Base-by-base conservation (phyloP, 1,140 invertebrate genomes). In the Bradynema listronoti region DNA sequence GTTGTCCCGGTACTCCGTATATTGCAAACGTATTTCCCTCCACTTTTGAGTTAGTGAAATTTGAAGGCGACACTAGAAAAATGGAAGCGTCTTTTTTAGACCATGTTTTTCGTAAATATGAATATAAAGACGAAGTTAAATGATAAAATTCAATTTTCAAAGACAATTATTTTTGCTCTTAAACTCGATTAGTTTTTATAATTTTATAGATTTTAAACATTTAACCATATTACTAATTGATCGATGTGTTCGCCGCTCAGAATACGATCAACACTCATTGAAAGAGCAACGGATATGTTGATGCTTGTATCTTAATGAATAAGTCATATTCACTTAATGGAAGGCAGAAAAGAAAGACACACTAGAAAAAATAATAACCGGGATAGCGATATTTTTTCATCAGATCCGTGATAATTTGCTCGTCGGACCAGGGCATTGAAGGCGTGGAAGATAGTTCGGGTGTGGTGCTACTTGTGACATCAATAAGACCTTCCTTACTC, bases 211-310 rank as follows among this genome's bases (percentile, higher is more conserved):
- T n/a, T n/a, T n/a, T n/a, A n/a, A n/a, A n/a, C n/a, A n/a, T n/a
- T n/a, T n/a, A n/a, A n/a, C n/a, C n/a, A n/a, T n/a, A n/a, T 27
- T 5, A 50, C 47, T 32, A 50, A n/a, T 30, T 39, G 14, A 36
- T 54, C 27, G n/a, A 36, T 2, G 22, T 4, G 4, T 52, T 54
- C 4, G 5, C 16, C 25, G 24, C 27, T 36, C 19, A 54, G 51
- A 14, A 54, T n/a, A 9, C 27, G 34, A 5, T 54, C 51, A 2
- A 54, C 16, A 5, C 14, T 25, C 32, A 54, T 5, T 29, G 30
- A 43, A 22, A 54, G 32, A 32, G 51, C 25, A 3, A 54, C 51
- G 24, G 51, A 54, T 43, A 54, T 54, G 51, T 54, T 54, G 19
- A 36, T 39, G 14, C 32, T 39, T 14, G 50, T 7, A 25, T 54